Evolutionary conservation across 2,113 vertebrate species (phyloP), one percentile per base, ranked within the genome.

Genomic region (Ochotona princeps): DNA sequence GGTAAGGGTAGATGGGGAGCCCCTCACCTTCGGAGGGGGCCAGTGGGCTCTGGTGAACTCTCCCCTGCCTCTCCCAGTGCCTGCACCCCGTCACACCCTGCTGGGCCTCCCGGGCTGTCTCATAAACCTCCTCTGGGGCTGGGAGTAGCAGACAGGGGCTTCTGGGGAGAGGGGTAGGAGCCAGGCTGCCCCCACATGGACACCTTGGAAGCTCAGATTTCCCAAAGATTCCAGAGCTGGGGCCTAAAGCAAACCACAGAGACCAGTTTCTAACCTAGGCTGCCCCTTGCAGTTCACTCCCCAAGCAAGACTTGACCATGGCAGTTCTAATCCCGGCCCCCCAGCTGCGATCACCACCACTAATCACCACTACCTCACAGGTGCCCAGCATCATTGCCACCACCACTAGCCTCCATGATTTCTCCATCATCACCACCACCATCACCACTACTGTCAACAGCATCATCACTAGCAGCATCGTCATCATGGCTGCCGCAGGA

Each of bases 81-180:
- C 54, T 57, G 54, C 54, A 57, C 54, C 54, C 2, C 18, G 54
- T 18, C 54, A 57, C 54, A 57, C 54, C 14, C 54, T 57, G 54
- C 54, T 57, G 54, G 54, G 38, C 38, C 38, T 44, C 38, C 38
- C 38, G 38, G 38, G 38, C 38, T 44, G 38, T 44, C 38, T 44
- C 38, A 3, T 44, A 44, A 44, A 44, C 38, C 38, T 44, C 38
- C 38, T 44, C 38, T 44, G 38, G 38, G 38, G 38, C 38, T 44
- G 38, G 17, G 21, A 17, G 69, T 10, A 20, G 30, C 25, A 8
- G 5, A 35, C 13, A 57, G 18, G 38, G 57, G 60, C 73, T 61
- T 47, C 44, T 0, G 8, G 25, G 10, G 21, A 17, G 8, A 0
- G 2, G 3, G 5, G 0, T 4, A 11, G 8, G n/a, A 75, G 15